Evolutionary conservation across 2,113 vertebrate species (phyloP).

Genomic region (Saguinus imperator): DNA sequence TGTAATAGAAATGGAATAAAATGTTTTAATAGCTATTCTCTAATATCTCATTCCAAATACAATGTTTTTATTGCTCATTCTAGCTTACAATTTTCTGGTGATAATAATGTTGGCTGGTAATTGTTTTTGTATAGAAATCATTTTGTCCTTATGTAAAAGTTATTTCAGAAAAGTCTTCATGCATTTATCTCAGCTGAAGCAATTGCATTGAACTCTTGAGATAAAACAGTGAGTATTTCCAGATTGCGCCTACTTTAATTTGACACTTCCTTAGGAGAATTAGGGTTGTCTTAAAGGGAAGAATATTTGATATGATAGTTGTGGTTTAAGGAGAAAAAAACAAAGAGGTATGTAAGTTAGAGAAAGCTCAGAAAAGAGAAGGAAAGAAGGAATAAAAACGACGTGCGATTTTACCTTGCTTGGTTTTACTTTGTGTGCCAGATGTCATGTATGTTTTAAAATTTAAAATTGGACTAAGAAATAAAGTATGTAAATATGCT

Average conservation of each 20-base stretch:
- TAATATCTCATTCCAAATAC: constrained; percentile 72
- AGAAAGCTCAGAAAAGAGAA: not conserved
- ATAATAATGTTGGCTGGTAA: constrained; percentile 66
- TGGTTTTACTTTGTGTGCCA: not conserved
- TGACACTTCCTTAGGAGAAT: constrained; percentile 12
- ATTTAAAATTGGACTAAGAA: constrained; percentile 7
- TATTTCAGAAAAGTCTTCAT: constrained; percentile 58
- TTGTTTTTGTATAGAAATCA: constrained; percentile 63
- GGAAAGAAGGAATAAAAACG: not conserved
- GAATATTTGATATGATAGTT: not conserved
- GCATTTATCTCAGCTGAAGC: constrained; percentile 57
- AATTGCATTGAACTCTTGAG: constrained; percentile 55
- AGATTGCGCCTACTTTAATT: constrained; percentile 29
- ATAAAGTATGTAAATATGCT: not conserved
- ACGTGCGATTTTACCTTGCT: not conserved
- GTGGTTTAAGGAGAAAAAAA: constrained; percentile 20
- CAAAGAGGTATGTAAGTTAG: not conserved
- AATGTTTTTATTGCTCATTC: constrained; percentile 77
- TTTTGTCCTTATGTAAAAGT: constrained; percentile 62
- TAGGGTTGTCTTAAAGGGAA: constrained; percentile 27
- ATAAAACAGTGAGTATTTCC: constrained; percentile 48
- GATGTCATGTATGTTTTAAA: not conserved
- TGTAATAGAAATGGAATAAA: constrained; percentile 73
- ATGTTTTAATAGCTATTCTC: constrained; percentile 56
- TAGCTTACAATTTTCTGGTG: constrained; percentile 66